Base-by-base conservation (phyloP, 2,797 vertebrate species). In the Cephalopachus bancanus region DNA sequence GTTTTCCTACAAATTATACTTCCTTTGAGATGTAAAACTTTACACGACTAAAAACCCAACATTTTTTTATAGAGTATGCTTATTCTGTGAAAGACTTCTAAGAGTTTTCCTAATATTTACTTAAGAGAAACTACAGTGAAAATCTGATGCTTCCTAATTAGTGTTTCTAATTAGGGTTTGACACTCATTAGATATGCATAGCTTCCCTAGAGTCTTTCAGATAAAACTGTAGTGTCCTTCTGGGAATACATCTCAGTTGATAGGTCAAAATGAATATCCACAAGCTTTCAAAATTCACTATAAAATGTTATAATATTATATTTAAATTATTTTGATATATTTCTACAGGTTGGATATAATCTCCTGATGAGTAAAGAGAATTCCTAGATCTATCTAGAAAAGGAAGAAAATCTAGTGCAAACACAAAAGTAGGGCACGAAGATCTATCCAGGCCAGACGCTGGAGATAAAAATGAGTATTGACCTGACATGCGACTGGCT, bases 1-100 rank as follows among this genome's bases (percentile, higher is more conserved):
- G 59, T 84, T 89, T 89, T 87, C 67, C 44, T 89, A 83, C 30
- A 92, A 92, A 80, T 64, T 93, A 62, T 78, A 80, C 55, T 78
- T 93, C 51, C 33, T 80, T 93, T 57, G 11, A 69, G 49, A 24
- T 64, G 26, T 83, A 64, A 90, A 78, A 83, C 57, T 53, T 93
- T 51, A 59, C 6, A 49, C 64, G 83, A 53, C 57, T 93, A 89
- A 89, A 78, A 96, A 55, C 74, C 51, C 74, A 69, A 10, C 37
- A 49, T 78, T 64, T 79, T 57, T 33, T 64, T 44, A 62, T 12
- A 65, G 20, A 7, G 12, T 95, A 28, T 30, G 33, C 22, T 91
- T 93, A 62, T 57, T 60, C 37, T 37, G 69, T 57, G 33, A 17
- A 88, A 93, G 26, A 33, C 17, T 76, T 89, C 83, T 24, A 33